Base-by-base conservation (phyloP, 2,797 vertebrate species). In the Channa striata region DNA sequence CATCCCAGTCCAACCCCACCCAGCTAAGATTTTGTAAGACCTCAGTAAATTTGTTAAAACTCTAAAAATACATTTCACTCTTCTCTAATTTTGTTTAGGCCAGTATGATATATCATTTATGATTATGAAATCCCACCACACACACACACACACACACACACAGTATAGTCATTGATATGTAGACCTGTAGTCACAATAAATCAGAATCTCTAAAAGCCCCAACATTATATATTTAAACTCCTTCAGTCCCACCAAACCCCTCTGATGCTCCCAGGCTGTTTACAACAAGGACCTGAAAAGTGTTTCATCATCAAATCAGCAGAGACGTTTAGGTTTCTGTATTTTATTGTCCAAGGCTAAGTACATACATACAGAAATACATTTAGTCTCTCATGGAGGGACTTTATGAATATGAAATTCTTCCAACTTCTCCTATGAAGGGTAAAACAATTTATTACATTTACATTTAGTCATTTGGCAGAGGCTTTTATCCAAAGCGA, bases 361-460 rank as follows among this genome's bases (percentile, higher is more conserved):
- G 33, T 23, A n/a, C n/a, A n/a, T n/a, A n/a, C 40, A 5, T n/a
- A 19, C 30, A 53, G 3, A 10, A 50, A 21, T 62, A 43, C 8
- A 62, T 48, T 11, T 53, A n/a, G 8, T 33, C 44, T 19, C 3
- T 21, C 1, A 4, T 49, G 48, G 30, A 64, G 39, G 2, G 2
- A 3, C 33, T 63, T 71, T 68, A 49, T 69, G 14, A 54, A 14
- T n/a, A 57, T 40, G 3, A 43, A 21, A 56, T 6, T 59, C 19
- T n/a, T 57, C 19, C 8, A 21, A 33, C 56, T 44, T 40, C 37
- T 56, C 23, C 63, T 8, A 70, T 66, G 47, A 67, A 46, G 68
- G 30, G 37, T 71, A 57, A 58, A 43, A 40, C 56, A 60, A 10
- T 66, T 72, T 68, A 46, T 60, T n/a, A n/a, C n/a, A n/a, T n/a